A percentile compares a stretch with the other conserved stretches of the same genome.
Conservation (phyloP, 2,113 vertebrate genomes). For the Cettia cetti region DNA sequence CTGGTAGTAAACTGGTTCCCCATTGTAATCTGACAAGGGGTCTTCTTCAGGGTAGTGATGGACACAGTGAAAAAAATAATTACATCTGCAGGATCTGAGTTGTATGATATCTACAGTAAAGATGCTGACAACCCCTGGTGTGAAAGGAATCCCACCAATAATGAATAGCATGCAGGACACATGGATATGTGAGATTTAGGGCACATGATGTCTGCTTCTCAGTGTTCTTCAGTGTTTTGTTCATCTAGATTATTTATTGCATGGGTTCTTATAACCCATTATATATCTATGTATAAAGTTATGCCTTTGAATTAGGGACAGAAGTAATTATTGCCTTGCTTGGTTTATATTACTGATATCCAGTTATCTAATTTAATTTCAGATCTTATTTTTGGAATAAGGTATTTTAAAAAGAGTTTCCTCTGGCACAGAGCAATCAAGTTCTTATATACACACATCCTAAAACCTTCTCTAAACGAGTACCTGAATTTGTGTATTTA, state of each 20-base stretch:
- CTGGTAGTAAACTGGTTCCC: background rate
- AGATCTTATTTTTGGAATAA: background rate
- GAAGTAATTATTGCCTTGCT: background rate
- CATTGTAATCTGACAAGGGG: background rate
- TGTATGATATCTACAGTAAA: background rate
- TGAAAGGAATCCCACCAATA: background rate
- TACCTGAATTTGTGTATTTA: background rate
- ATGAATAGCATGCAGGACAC: background rate
- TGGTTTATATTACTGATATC: background rate
- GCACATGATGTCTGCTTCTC: background rate
- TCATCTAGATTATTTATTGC: background rate
- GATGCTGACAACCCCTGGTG: rapidly evolving
- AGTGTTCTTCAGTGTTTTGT: background rate
- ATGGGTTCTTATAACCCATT: background rate
- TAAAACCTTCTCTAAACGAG: background rate
- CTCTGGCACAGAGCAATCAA: background rate
- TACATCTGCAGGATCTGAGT: background rate
- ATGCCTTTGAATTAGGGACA: background rate
- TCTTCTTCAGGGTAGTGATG: background rate
- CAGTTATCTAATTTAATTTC: background rate
- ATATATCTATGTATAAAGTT: background rate
- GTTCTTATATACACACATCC: background rate
- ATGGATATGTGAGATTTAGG: background rate
- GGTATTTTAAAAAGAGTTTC: background rate
- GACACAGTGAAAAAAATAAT: background rate